Conservation (phyloP, 2,888 invertebrate genomes). For the Cistogaster globosa region DNA sequence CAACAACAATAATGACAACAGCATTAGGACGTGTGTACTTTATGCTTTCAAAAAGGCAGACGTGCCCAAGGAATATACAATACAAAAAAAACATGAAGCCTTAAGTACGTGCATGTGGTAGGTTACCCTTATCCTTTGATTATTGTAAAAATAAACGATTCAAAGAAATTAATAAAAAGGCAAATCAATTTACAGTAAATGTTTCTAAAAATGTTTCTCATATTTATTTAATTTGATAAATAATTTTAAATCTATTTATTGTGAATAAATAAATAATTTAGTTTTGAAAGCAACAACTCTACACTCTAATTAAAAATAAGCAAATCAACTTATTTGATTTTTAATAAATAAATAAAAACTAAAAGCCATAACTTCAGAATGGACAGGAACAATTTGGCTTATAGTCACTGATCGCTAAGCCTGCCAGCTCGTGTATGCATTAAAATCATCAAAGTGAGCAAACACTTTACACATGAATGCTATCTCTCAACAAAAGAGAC, state of each 20-base stretch:
- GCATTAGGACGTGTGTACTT: neutral
- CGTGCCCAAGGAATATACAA: constrained; percentile 31
- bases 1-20: neutral
- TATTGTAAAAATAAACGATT: constrained; percentile 16
- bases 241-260: neutral
- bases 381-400: no score
- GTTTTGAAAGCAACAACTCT: neutral
- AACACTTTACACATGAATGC: no score
- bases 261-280: neutral
- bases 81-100: neutral
- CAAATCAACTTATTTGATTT: no score
- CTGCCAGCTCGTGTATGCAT: no score
- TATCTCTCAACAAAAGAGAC: no score
- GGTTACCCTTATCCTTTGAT: constrained; percentile 52
- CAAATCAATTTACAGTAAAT: constrained; percentile 11
- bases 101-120: constrained; percentile 25
- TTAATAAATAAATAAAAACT: no score
- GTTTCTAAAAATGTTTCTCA: neutral
- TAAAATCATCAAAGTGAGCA: no score
- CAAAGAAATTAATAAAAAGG: neutral
- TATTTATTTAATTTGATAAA: neutral
- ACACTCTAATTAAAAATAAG: no score
- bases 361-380: no score
- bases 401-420: no score
- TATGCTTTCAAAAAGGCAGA: constrained; percentile 28